These are phyloP conservation scores for Microplitis demolitor DNA, from an alignment of 1,140 invertebrate genomes.

Conservation along the genomic window DNA sequence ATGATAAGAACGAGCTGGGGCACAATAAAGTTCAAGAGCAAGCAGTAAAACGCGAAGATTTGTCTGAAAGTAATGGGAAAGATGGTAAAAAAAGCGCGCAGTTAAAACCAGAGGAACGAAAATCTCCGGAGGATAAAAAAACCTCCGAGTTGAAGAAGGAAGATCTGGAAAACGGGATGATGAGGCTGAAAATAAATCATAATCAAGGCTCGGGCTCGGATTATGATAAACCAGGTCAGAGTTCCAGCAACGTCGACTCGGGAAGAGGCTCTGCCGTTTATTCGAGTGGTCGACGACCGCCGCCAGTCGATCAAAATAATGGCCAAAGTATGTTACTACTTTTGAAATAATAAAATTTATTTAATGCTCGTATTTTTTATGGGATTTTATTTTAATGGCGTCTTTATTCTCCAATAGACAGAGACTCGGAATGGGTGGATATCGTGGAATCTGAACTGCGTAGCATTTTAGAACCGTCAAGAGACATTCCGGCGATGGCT, in stretches of 20 bases:
- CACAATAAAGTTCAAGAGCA: too few species aligned
- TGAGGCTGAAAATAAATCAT: constrained; percentile 57
- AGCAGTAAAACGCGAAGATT: constrained; percentile 39
- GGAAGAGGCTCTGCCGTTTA: constrained; percentile 77
- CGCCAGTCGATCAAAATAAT: constrained; percentile 42
- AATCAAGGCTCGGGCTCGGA: constrained; percentile 67
- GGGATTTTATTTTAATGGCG: neutral
- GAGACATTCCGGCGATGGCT: constrained; percentile 56
- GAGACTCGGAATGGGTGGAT: constrained; percentile 83
- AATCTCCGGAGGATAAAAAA: constrained; percentile 15
- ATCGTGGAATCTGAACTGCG: constrained; percentile 80
- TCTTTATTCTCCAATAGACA: constrained; percentile 50
- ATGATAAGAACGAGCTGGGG: constrained; percentile 40
- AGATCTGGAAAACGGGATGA: constrained; percentile 53
- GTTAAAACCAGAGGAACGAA: too few species aligned
- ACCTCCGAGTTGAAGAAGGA: constrained; percentile 41
- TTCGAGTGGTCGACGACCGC: constrained; percentile 70
- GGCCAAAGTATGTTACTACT: neutral
- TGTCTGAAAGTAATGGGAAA: constrained; percentile 25
- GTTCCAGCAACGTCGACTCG: constrained; percentile 75
- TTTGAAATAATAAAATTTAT: neutral
- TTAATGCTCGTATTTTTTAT: neutral
- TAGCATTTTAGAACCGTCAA: constrained; percentile 73
- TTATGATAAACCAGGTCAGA: constrained; percentile 74
- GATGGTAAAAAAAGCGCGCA: too few species aligned